These are phyloP conservation scores for Xestoiulus laeticollis DNA, from an alignment of 2,888 invertebrate genomes.

Conservation along the genomic window DNA sequence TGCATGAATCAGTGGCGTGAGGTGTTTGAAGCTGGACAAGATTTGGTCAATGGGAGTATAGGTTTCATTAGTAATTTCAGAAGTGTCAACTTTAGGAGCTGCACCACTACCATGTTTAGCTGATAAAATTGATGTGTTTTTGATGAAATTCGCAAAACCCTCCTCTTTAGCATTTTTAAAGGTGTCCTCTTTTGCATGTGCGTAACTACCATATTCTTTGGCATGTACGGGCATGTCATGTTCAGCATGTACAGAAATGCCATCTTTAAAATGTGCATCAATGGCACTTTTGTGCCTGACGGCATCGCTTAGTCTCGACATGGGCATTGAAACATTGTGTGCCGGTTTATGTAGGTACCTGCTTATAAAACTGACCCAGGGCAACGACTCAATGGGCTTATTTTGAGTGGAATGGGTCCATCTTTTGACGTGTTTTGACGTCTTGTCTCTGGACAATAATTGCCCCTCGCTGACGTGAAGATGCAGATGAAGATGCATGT, in stretches of 20 bases:
- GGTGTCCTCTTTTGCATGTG: background rate
- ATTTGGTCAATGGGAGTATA: background rate
- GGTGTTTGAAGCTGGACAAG: background rate
- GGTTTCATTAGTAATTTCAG: background rate
- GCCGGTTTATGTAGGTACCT: background rate
- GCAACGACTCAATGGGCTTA: background rate
- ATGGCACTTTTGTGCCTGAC: background rate
- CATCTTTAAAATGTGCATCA: background rate
- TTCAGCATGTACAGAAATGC: background rate
- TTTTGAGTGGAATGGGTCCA: background rate
- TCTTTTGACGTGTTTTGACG: background rate
- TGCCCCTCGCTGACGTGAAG: background rate
- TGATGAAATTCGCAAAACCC: background rate
- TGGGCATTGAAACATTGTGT: background rate
- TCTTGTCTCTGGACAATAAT: background rate
- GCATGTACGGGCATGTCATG: background rate
- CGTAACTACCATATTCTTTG: background rate
- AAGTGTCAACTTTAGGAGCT: background rate
- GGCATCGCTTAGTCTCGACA: background rate
- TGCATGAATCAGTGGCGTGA: background rate
- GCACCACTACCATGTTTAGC: background rate
- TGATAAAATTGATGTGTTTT: background rate
- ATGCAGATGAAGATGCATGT: constrained; percentile 6
- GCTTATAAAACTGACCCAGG: background rate
- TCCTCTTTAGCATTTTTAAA: background rate